Conservation (phyloP, 2,888 invertebrate species). For the Microctonus aethiopoides region DNA sequence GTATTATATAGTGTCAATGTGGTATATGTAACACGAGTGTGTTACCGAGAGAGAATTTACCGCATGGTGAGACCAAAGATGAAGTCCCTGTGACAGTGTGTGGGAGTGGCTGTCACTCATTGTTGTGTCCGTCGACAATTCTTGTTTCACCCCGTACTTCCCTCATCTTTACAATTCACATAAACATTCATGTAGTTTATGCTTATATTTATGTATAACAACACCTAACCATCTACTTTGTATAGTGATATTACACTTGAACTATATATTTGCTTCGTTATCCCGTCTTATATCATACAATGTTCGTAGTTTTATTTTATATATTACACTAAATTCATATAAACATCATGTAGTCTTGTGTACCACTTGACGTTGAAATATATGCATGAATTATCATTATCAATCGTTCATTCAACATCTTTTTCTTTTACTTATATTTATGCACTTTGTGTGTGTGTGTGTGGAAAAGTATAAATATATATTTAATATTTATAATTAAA, state of each 20-base stretch:
- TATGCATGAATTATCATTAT: not conserved
- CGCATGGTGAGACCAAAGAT: not conserved
- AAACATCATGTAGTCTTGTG: no score
- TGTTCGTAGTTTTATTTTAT: no score
- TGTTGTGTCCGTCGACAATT: constrained; percentile 50
- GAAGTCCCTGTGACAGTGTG: constrained; percentile 59
- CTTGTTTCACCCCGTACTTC: constrained; percentile 6
- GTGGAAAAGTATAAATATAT: no score
- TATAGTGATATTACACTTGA: not conserved
- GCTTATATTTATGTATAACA: not conserved
- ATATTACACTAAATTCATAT: no score
- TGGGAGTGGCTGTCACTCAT: constrained; percentile 67
- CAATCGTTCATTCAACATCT: not conserved
- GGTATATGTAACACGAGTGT: not conserved
- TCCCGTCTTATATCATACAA: no score
- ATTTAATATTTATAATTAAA: no score
- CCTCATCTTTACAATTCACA: not conserved
- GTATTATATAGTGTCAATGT: constrained; percentile 1
- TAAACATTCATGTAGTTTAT: not conserved
- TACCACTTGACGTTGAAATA: not conserved
- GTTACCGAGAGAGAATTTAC: not conserved
- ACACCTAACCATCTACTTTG: not conserved
- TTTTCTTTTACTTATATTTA: not conserved
- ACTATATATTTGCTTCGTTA: not conserved
- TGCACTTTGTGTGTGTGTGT: no score